Percentiles rank a stretch among this genome's conserved stretches.
These are phyloP conservation scores for Subanguina moxae DNA, from an alignment of 1,140 invertebrate species.

Conservation along the genomic window DNA sequence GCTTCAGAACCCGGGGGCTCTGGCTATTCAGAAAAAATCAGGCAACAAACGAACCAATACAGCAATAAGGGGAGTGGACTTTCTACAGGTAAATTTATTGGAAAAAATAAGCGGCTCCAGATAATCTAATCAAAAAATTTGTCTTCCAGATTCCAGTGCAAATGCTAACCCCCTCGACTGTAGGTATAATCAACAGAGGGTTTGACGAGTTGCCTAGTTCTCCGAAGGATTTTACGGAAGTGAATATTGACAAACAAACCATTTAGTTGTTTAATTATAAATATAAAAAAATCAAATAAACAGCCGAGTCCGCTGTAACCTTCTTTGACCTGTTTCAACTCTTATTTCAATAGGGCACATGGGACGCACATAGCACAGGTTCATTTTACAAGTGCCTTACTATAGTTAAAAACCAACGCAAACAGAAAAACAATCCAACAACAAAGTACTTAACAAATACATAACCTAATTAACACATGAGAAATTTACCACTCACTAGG, in stretches of 20 bases:
- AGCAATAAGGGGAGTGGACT: constrained; percentile 6
- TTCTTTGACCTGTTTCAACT: too few relatives aligned
- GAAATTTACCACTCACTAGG: too few relatives aligned
- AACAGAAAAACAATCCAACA: too few relatives aligned
- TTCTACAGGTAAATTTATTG: background rate
- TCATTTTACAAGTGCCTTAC: too few relatives aligned
- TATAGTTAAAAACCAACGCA: too few relatives aligned
- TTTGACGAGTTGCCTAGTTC: constrained; percentile 7
- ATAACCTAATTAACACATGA: too few relatives aligned
- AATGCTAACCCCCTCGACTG: constrained; percentile 27
- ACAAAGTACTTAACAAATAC: too few relatives aligned
- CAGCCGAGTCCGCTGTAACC: too few relatives aligned
- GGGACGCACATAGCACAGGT: too few relatives aligned
- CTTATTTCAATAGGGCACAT: too few relatives aligned
- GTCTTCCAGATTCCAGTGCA: constrained; percentile 18
- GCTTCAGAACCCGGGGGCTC: background rate
- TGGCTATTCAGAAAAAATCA: constrained; percentile 4
- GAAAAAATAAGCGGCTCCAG: background rate
- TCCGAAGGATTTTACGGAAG: constrained; percentile 15
- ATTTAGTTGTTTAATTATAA: too few relatives aligned
- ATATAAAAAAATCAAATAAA: too few relatives aligned
- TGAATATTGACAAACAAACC: background rate
- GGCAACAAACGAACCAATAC: background rate
- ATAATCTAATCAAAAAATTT: background rate
- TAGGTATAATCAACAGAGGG: constrained; percentile 35